Conservation (phyloP, 2,113 vertebrate genomes). For the Naja naja region DNA sequence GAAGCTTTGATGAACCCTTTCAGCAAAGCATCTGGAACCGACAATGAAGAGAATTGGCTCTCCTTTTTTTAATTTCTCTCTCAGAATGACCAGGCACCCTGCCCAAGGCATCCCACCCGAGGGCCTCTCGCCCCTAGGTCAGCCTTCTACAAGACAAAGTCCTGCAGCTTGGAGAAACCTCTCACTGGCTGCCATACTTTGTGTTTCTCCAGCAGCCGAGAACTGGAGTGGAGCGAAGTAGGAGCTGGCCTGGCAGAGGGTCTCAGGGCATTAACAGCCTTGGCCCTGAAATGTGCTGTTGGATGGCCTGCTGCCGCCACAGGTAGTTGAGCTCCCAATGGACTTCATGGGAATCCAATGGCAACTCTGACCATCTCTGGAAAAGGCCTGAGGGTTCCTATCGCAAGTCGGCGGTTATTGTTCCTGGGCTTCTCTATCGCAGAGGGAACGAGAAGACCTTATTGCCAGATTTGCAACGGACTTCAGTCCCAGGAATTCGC, state of each 20-base stretch:
- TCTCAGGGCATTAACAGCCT: neutral
- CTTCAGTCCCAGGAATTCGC: slow-evolving; percentile 71
- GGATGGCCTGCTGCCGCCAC: neutral
- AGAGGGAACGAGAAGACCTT: slow-evolving; percentile 85
- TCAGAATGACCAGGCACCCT: neutral
- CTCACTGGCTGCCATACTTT: neutral
- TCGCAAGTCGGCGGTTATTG: neutral
- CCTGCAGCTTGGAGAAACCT: neutral
- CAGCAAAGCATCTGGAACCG: rapidly evolving
- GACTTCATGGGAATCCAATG: neutral
- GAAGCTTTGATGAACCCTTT: neutral
- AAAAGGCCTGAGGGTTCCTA: rapidly evolving
- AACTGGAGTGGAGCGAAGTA: slow-evolving; percentile 19
- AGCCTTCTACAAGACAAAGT: neutral
- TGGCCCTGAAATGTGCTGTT: neutral
- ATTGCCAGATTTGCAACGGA: slow-evolving; percentile 89
- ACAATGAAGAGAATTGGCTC: neutral
- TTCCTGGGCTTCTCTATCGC: slow-evolving; percentile 53
- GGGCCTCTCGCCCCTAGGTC: neutral
- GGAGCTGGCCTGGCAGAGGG: neutral
- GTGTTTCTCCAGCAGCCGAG: slow-evolving; percentile 26
- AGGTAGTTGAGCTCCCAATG: neutral
- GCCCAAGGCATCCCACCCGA: neutral
- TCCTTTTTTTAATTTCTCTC: neutral
- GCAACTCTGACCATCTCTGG: too few species aligned